Base-by-base conservation (phyloP, 2,888 invertebrate genomes). In the Lacanobia wlatinum region DNA sequence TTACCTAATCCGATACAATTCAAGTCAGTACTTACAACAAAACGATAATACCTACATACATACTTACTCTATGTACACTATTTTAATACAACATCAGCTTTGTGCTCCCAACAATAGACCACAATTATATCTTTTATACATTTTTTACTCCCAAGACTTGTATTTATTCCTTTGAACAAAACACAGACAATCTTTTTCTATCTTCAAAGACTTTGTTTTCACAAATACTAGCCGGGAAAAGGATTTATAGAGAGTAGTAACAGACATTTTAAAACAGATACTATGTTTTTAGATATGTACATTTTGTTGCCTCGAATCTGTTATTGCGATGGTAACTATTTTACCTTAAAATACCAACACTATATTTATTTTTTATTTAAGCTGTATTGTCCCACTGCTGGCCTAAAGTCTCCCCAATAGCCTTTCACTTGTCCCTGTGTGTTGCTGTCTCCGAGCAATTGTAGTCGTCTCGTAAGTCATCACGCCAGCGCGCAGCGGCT, bases 121-220 rank as follows among this genome's bases (percentile, higher is more conserved):
- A 84, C 87, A 88, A 85, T 83, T 81, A 82, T 76, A 80, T 83
- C 71, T 73, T 84, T 80, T 84, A 86, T 81, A 73, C 55, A 71
- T 76, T 76, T 78, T 86, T 84, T 78, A 48, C 73, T 76, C 62
- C 28, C 66, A 70, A 76, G 78, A 70, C 73, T 80, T 80, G 80
- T 86, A 85, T 87, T 88, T 89, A 90, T 88, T 88, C 85, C 89
- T 91, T 91, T 90, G 91, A 87, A 88, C 85, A 86, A 84, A 88
- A 89, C 82, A 78, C 87, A 90, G 88, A 89, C 89, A 90, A 87
- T 88, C 84, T 89, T 91, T 89, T 89, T 89, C 87, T 87, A 84
- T 88, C 86, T 90, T 91, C 90, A 90, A 91, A 90, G 91, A 90
- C 84, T 86, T 86, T 90, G 85, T 90, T 90, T 91, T 88, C 87